Evolutionary conservation across 2,888 invertebrate genomes (phyloP).

Genomic region (Drosophila quasianomalipes): DNA sequence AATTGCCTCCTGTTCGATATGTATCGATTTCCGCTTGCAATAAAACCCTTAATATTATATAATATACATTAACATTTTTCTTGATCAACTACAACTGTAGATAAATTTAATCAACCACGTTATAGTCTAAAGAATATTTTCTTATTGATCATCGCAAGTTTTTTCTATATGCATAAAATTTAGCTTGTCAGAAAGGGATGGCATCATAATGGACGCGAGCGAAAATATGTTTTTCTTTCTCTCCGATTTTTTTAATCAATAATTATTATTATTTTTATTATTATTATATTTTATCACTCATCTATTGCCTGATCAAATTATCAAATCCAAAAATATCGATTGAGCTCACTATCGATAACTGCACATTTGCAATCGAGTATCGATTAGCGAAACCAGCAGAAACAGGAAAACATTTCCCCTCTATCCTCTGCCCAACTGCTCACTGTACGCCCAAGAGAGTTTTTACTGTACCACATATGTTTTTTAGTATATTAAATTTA

Average conservation of each 20-base stretch:
- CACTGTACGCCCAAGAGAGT: too few relatives aligned
- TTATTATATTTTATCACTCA: not conserved
- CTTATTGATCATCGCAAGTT: too few relatives aligned
- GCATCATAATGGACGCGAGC: not conserved
- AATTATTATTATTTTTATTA: not conserved
- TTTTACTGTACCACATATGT: too few relatives aligned
- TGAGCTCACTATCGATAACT: not conserved
- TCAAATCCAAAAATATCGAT: not conserved
- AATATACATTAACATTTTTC: too few relatives aligned
- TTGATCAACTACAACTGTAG: too few relatives aligned
- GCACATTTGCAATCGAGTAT: not conserved
- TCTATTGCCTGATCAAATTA: too few relatives aligned
- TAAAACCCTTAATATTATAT: too few relatives aligned
- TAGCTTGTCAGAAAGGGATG: not conserved
- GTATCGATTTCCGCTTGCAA: too few relatives aligned
- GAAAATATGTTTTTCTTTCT: not conserved
- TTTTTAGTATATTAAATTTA: not conserved
- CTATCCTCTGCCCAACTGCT: not conserved
- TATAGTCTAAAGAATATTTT: too few relatives aligned
- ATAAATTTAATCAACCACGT: too few relatives aligned
- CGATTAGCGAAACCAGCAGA: not conserved
- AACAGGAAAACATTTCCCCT: not conserved
- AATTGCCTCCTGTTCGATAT: too few relatives aligned
- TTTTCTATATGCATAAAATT: not conserved
- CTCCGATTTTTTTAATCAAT: not conserved